Base-by-base conservation (phyloP, 2,888 invertebrate genomes). In the Sussaba pulchella region DNA sequence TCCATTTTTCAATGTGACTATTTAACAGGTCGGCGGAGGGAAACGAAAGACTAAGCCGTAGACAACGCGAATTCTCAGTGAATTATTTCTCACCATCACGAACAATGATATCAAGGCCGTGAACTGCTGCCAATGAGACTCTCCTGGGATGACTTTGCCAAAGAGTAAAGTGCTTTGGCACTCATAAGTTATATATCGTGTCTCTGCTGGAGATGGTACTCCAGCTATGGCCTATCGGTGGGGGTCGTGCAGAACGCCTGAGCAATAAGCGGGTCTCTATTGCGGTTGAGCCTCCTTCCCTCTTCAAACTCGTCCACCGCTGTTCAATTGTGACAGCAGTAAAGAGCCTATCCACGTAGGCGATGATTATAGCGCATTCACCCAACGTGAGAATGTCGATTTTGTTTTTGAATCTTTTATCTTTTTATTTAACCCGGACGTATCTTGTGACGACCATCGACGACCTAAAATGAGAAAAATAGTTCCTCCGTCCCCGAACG, bases 111-210 rank as follows among this genome's bases (percentile, higher is more conserved):
- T n/a, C n/a, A 31, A 54, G 19, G 6, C 31, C 14, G 17, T 9
- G 70, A 70, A 64, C 21, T 74, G n/a, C n/a, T n/a, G 64, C 41
- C 36, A 74, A 70, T 59, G 70, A 74, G 69, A 57, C 50, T 63
- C 47, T 50, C 41, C 14, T 50, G 47, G 69, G 64, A 74, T 79
- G 43, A 79, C 57, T 74, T 74, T 52, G 57, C 43, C 43, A 26
- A 43, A 21, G 64, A 74, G 17, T 17, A 57, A 71, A 74, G 31
- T 69, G 73, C 73, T 64, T 74, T 63, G 78, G 69, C 73, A 78
- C 73, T 78, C 69, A 74, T 78, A 74, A 78, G 73, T 78, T 73
- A 41, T 64, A 69, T 64, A 78, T 63, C 41, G 31, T 45, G 9
- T 21, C 45, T 47, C 43, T 39, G 39, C 45, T 21, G 19, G 19